phyloP scores from a whole-genome alignment of 1,140 invertebrate species.

The Littorina saxatilis region DNA sequence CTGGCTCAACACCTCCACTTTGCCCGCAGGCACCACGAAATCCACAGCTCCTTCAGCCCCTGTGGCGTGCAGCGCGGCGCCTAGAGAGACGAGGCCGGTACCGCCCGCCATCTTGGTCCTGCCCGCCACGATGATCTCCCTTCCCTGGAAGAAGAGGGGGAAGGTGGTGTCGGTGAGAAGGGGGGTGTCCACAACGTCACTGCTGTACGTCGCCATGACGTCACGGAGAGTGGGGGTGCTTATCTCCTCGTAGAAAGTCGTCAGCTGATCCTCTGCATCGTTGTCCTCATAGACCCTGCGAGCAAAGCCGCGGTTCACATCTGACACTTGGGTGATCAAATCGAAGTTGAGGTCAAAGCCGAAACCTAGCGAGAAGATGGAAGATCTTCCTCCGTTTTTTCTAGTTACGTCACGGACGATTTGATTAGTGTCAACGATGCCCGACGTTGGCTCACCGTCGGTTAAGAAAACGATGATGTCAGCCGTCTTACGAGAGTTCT shows the following conservation, averaged over 20 bases:
- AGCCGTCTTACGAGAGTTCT: constrained; percentile 24
- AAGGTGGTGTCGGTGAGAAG: constrained; percentile 52
- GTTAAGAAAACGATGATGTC: constrained; percentile 85
- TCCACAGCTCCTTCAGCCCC: constrained; percentile 39
- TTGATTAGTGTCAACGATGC: constrained; percentile 77
- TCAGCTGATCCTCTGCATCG: constrained; percentile 83
- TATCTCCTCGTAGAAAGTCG: constrained; percentile 84
- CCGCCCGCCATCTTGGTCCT: constrained; percentile 27
- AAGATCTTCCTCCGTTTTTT: constrained; percentile 53
- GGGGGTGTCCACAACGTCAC: constrained; percentile 66
- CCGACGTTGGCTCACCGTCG: constrained; percentile 84
- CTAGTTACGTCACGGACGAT: constrained; percentile 76
- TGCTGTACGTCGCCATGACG: constrained; percentile 81
- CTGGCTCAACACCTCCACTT: background rate
- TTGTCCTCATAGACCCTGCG: constrained; percentile 84
- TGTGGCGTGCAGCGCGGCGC: constrained; percentile 22
- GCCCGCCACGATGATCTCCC: constrained; percentile 58
- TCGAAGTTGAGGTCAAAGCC: constrained; percentile 82
- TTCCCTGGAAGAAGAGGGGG: constrained; percentile 56
- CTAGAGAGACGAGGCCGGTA: background rate
- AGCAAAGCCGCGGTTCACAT: constrained; percentile 82
- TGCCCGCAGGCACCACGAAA: constrained; percentile 27
- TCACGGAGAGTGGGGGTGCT: constrained; percentile 82
- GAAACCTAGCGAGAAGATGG: constrained; percentile 83
- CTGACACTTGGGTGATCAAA: constrained; percentile 81